Base-by-base conservation (phyloP, 2,888 invertebrate genomes). In the Tupiocoris notatus region DNA sequence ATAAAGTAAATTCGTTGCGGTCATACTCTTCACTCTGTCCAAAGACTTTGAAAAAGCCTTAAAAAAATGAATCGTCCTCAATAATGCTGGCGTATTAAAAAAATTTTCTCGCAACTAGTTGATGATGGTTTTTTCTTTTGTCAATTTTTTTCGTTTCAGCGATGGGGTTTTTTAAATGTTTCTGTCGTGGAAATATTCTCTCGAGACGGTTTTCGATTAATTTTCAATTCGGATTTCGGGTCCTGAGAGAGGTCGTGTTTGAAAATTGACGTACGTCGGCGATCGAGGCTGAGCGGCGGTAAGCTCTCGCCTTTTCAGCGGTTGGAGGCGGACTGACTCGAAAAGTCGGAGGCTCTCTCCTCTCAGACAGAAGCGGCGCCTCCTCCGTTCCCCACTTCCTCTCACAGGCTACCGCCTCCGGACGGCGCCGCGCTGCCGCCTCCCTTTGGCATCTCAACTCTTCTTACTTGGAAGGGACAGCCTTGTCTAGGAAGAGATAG, bases 311-410 rank as follows among this genome's bases (percentile, higher is more conserved):
- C 73, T 62, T 25, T 73, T 7, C 73, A 21, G 54, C 63, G 73
- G 73, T 62, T 39, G 54, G 54, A 62, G 62, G 62, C 73, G 62
- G 63, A 73, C 73, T 73, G 73, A 24, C 54, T 73, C 7, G 2
- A 24, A 39, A 1, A 6, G 23, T n/a, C 18, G 65, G 39, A 12
- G 12, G 65, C 20, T 17, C n/a, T 9, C 16, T 24, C 39, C 65
- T 24, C 18, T 65, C 17, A 39, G 65, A 39, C 54, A 25, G 65
- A 65, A 24, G 54, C 18, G 12, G 39, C 39, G 63, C 39, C 65
- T 20, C 65, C 25, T 39, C n/a, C 39, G 17, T 9, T 18, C 39
- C 65, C 12, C 39, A n/a, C 65, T 25, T 39, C 17, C 65, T 39
- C 17, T 12, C 24, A n/a, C 22, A 3, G 9, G 21, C 64, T 24